phyloP scores from a whole-genome alignment of 1,140 invertebrate genomes.

The Drusus annulatus region DNA sequence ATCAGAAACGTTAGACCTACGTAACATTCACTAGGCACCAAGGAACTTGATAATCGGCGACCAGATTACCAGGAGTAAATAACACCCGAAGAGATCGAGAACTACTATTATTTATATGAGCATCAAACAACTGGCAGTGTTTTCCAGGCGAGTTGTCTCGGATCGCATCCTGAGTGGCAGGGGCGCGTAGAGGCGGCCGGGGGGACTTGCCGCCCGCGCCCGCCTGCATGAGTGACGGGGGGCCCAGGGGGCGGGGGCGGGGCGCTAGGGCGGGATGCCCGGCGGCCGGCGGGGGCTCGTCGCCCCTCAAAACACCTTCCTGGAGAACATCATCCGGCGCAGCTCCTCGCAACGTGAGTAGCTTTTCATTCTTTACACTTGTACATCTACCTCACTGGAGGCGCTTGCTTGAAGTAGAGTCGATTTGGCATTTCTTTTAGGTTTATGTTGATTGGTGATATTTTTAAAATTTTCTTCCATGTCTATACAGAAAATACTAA shows the following conservation, averaged over 20 bases:
- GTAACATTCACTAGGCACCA: no score
- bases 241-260: slow-evolving; percentile 26
- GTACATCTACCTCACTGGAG: no score
- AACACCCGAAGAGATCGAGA: not conserved
- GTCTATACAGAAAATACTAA: no score
- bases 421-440: no score
- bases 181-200: not conserved
- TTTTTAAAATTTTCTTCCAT: no score
- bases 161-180: slow-evolving; percentile 4
- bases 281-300: slow-evolving; percentile 97
- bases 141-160: not conserved
- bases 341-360: slow-evolving; percentile 98
- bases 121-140: not conserved
- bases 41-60: not conserved
- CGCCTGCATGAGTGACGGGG: slow-evolving; percentile 39
- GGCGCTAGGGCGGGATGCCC: slow-evolving; percentile 79
- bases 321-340: slow-evolving; percentile 98
- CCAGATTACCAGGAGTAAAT: not conserved
- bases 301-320: slow-evolving; percentile 99
- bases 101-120: not conserved
- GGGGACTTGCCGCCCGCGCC: not conserved
- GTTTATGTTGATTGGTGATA: no score
- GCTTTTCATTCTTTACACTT: slow-evolving; percentile 9
- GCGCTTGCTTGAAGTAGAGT: no score
- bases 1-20: no score